These are phyloP conservation scores for Toxonevra muliebris DNA, from an alignment of 2,888 invertebrate genomes.

Conservation along the genomic window DNA sequence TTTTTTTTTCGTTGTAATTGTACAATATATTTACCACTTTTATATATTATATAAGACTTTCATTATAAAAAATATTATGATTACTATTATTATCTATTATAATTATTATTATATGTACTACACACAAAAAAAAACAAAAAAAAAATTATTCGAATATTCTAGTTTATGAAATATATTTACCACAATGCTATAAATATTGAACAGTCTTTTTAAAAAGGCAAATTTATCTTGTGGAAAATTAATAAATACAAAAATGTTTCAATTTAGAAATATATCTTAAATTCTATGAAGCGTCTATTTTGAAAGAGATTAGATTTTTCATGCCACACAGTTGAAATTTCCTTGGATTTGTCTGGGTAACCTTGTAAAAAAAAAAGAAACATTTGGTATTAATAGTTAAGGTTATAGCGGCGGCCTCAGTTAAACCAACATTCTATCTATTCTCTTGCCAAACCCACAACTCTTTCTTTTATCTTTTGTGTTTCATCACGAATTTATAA, in stretches of 20 bases:
- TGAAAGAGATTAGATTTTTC: too few relatives aligned
- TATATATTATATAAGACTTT: constrained; percentile 2
- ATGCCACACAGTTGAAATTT: too few relatives aligned
- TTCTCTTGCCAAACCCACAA: too few relatives aligned
- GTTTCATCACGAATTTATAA: too few relatives aligned
- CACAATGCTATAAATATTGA: constrained; percentile 9
- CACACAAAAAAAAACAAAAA: constrained; percentile 9
- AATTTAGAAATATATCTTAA: too few relatives aligned
- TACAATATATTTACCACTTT: constrained; percentile 1
- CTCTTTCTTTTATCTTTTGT: too few relatives aligned
- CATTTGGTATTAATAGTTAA: too few relatives aligned
- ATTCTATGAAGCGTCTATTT: too few relatives aligned
- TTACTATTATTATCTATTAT: neutral
- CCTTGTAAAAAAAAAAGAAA: too few relatives aligned
- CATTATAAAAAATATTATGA: neutral
- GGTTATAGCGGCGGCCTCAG: too few relatives aligned
- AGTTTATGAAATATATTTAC: constrained; percentile 30
- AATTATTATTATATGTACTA: constrained; percentile 2
- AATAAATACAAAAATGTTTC: constrained; percentile 7
- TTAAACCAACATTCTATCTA: too few relatives aligned
- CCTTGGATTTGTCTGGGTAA: too few relatives aligned
- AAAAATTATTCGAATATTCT: constrained; percentile 39
- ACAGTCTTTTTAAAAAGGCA: constrained; percentile 7
- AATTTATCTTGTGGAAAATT: neutral
- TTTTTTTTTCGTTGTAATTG: neutral